Percentiles rank a stretch among this genome's conserved stretches.
These are phyloP conservation scores for Acestrorhynchus altus DNA, from an alignment of 2,797 vertebrate genomes.

Conservation along the genomic window DNA sequence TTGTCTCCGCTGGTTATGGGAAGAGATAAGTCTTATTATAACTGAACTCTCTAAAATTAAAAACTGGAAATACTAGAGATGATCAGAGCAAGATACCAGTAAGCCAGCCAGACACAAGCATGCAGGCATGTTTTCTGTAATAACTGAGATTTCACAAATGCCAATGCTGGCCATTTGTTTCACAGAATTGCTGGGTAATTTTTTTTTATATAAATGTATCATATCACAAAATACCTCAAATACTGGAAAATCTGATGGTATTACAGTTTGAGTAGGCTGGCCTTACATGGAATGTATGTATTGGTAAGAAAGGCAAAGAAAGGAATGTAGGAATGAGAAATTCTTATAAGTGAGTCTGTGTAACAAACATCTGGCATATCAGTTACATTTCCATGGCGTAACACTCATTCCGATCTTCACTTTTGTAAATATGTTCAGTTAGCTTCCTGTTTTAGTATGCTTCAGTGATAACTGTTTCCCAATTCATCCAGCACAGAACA, in stretches of 20 bases:
- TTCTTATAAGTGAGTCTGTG: background rate
- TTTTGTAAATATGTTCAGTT: background rate
- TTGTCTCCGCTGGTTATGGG: background rate
- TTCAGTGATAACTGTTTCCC: background rate
- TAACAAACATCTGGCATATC: background rate
- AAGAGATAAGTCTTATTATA: background rate
- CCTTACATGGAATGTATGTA: background rate
- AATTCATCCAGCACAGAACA: background rate
- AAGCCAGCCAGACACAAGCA: background rate
- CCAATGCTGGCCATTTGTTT: background rate
- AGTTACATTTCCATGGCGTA: background rate
- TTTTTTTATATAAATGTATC: background rate
- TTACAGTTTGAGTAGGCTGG: too few relatives aligned
- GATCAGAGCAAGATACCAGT: background rate
- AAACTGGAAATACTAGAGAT: background rate
- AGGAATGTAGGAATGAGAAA: background rate
- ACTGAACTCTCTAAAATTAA: background rate
- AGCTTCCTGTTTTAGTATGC: background rate
- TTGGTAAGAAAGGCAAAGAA: conserved; percentile 1
- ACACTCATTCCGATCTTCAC: background rate
- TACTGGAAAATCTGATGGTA: background rate
- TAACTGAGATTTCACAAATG: conserved; percentile 1
- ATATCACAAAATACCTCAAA: conserved; percentile 9
- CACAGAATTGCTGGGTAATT: background rate
- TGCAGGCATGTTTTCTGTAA: conserved; percentile 12